These are phyloP conservation scores for Aphidius gifuensis DNA, from an alignment of 1,140 invertebrate species.

Conservation along the genomic window DNA sequence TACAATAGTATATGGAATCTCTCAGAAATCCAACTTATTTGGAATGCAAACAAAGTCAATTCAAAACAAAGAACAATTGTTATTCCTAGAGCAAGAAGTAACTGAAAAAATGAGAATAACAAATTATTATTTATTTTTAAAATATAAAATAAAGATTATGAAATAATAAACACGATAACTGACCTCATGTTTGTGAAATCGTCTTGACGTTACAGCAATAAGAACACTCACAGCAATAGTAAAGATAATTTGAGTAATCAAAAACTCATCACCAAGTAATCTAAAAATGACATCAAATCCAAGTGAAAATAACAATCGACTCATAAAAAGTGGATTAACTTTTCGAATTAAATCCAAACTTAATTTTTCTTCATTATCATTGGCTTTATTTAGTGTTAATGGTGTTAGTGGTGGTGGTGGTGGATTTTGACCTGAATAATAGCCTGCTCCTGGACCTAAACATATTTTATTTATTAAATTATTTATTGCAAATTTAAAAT, in stretches of 20 bases:
- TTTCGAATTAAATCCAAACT: slow-evolving; percentile 75
- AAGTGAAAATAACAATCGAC: slow-evolving; percentile 77
- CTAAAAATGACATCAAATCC: slow-evolving; percentile 75
- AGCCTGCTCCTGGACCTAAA: too few relatives aligned
- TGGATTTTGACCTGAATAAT: too few relatives aligned
- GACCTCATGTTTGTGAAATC: slow-evolving; percentile 60
- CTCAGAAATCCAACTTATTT: slow-evolving; percentile 93
- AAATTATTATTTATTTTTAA: too few relatives aligned
- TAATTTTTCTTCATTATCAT: slow-evolving; percentile 69
- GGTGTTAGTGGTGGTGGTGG: slow-evolving; percentile 23
- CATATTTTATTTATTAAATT: too few relatives aligned
- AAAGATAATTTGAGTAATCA: slow-evolving; percentile 82
- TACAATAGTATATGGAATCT: slow-evolving; percentile 72
- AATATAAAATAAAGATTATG: too few relatives aligned
- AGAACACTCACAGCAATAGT: slow-evolving; percentile 77
- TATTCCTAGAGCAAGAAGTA: slow-evolving; percentile 79
- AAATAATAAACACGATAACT: too few relatives aligned
- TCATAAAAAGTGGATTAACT: slow-evolving; percentile 81
- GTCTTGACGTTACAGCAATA: slow-evolving; percentile 65
- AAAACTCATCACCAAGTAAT: slow-evolving; percentile 68
- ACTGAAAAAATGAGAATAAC: slow-evolving; percentile 59
- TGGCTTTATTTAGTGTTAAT: slow-evolving; percentile 59
- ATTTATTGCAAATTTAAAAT: too few relatives aligned
- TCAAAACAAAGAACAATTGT: slow-evolving; percentile 76
- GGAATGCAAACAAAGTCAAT: slow-evolving; percentile 88